phyloP scores from a whole-genome alignment of 2,888 invertebrate genomes.

The Tipula unca region DNA sequence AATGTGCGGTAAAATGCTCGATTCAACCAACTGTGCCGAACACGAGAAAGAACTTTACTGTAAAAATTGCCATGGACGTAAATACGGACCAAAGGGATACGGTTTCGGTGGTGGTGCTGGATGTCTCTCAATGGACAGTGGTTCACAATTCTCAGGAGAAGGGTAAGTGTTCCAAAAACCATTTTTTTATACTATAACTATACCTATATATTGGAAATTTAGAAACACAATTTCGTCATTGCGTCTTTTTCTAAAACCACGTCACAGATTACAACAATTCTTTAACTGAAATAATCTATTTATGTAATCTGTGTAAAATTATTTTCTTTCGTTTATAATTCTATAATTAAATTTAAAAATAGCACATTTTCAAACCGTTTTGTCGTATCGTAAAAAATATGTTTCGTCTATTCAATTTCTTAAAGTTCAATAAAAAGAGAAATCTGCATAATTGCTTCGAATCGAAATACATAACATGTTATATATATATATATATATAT shows the following conservation, averaged over 20 bases:
- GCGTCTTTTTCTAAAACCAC: not conserved
- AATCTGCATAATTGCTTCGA: not conserved
- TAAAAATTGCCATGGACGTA: conserved; percentile 89
- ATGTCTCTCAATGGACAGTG: conserved; percentile 91
- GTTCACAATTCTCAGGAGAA: conserved; percentile 70
- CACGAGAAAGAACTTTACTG: conserved; percentile 96
- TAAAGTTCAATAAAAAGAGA: not conserved
- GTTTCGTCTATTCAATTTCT: conserved; percentile 2
- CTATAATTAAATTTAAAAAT: not conserved
- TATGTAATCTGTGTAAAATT: not conserved
- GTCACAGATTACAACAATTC: not conserved
- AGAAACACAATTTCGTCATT: conserved; percentile 20
- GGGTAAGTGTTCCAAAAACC: conserved; percentile 57
- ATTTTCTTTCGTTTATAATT: not conserved
- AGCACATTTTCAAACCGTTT: conserved; percentile 15
- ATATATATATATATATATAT: too few species aligned
- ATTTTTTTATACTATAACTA: conserved; percentile 10
- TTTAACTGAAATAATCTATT: not conserved
- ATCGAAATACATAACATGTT: conserved; percentile 31
- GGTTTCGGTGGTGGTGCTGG: conserved; percentile 98
- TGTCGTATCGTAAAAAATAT: conserved; percentile 9
- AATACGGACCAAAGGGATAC: conserved; percentile 97
- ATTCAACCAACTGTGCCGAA: conserved; percentile 96
- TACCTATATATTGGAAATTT: conserved; percentile 16
- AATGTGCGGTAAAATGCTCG: conserved; percentile 94